A percentile compares a stretch with the other conserved stretches of the same genome.
Evolutionary conservation across 2,888 invertebrate genomes (phyloP).

Genomic region (Arctia plantaginis): DNA sequence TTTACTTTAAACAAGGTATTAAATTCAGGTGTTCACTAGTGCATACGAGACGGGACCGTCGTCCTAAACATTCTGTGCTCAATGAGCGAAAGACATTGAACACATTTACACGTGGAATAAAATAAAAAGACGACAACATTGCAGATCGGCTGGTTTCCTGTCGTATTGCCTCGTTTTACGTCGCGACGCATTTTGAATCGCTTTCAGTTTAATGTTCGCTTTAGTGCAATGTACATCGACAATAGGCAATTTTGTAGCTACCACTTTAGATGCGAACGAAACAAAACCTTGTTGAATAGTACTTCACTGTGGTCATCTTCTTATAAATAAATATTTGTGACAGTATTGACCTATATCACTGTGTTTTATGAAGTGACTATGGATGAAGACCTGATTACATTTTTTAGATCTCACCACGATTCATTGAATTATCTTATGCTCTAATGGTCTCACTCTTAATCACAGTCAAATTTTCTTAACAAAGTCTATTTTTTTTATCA

Average conservation of each 20-base stretch:
- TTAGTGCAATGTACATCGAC: slow-evolving; percentile 72
- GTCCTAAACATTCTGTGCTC: slow-evolving; percentile 38
- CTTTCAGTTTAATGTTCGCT: slow-evolving; percentile 76
- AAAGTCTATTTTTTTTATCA: not conserved
- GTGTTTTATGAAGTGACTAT: not conserved
- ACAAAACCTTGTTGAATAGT: slow-evolving; percentile 58
- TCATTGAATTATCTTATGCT: not conserved
- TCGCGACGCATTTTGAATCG: slow-evolving; percentile 75
- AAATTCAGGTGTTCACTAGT: slow-evolving; percentile 22
- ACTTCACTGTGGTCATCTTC: slow-evolving; percentile 55
- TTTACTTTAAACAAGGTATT: slow-evolving; percentile 13
- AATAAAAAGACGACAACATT: slow-evolving; percentile 50
- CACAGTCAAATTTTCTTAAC: not conserved
- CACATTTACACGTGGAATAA: slow-evolving; percentile 58
- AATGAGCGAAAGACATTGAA: slow-evolving; percentile 52
- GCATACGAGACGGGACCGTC: slow-evolving; percentile 14
- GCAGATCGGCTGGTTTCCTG: slow-evolving; percentile 44
- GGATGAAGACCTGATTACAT: not conserved
- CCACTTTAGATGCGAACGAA: slow-evolving; percentile 56
- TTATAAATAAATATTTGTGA: slow-evolving; percentile 39
- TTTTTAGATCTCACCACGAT: not conserved
- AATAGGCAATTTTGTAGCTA: slow-evolving; percentile 76
- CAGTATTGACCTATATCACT: slow-evolving; percentile 25
- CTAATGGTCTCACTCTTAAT: not conserved
- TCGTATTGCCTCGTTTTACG: slow-evolving; percentile 63